phyloP scores from a whole-genome alignment of 2,888 invertebrate genomes.

The Piscicola geometra region DNA sequence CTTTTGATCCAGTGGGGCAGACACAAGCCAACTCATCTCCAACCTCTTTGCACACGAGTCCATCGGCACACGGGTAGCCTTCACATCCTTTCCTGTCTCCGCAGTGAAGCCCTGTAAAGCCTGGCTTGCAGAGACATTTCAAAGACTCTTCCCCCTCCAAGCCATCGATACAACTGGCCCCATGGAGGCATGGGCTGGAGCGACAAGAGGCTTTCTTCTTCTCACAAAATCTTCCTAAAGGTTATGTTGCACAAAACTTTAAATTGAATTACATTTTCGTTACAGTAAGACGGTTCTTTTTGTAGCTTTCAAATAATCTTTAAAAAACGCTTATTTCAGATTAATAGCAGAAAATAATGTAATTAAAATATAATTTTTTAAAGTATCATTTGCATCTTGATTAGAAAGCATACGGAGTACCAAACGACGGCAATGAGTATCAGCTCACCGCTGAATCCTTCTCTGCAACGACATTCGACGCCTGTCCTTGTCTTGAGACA shows the following conservation, averaged over 20 bases:
- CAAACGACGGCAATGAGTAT: neutral
- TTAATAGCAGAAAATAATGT: no score
- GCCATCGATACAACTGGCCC: conserved; percentile 33
- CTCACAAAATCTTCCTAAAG: conserved; percentile 35
- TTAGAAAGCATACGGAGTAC: no score
- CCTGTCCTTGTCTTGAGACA: conserved; percentile 87
- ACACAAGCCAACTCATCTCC: conserved; percentile 69
- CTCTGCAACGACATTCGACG: conserved; percentile 66
- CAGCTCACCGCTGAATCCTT: conserved; percentile 46
- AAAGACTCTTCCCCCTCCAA: conserved; percentile 41
- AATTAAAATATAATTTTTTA: no score
- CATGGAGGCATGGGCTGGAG: conserved; percentile 39
- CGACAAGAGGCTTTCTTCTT: conserved; percentile 37
- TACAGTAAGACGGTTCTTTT: no score
- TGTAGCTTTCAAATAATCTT: no score
- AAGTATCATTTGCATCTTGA: no score
- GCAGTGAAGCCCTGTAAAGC: conserved; percentile 51
- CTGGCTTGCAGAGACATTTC: conserved; percentile 48
- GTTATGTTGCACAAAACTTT: neutral
- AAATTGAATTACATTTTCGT: no score
- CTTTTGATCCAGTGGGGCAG: conserved; percentile 38
- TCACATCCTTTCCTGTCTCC: neutral
- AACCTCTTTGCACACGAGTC: conserved; percentile 79
- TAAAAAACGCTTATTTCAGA: no score
- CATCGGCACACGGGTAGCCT: conserved; percentile 69